phyloP scores from a whole-genome alignment of 2,113 vertebrate species.

The Merops nubicus region DNA sequence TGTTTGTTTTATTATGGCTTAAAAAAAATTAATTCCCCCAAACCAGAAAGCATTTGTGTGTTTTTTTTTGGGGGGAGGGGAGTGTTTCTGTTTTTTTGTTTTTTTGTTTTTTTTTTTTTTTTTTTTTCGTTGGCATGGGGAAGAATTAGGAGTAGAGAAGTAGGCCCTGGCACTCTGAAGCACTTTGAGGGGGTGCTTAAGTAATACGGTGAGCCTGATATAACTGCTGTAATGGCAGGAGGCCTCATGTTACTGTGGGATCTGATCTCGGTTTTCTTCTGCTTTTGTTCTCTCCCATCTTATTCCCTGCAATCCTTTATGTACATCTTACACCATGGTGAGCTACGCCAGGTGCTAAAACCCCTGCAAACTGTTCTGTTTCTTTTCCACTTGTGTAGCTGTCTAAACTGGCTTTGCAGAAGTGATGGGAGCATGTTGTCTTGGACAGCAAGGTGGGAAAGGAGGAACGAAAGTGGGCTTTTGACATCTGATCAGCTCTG shows the following conservation, averaged over 20 bases:
- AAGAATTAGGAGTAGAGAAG: not conserved
- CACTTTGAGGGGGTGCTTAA: not conserved
- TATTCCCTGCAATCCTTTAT: not conserved
- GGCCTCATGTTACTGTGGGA: not conserved
- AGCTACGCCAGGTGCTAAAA: not conserved
- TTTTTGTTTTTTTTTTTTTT: not conserved
- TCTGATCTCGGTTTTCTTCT: not conserved
- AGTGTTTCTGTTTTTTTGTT: no score
- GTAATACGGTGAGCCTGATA: not conserved
- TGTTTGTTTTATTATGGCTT: not conserved
- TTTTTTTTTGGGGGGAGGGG: no score
- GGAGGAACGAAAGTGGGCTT: not conserved
- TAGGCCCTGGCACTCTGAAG: not conserved
- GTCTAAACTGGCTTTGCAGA: not conserved
- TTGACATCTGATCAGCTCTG: not conserved
- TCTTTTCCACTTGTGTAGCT: not conserved
- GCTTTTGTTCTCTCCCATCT: not conserved
- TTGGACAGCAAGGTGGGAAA: not conserved
- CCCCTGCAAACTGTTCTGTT: not conserved
- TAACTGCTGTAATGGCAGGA: not conserved
- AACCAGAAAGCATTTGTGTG: not conserved
- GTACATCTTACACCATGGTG: not conserved
- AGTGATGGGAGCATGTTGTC: not conserved
- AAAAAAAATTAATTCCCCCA: not conserved
- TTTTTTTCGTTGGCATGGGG: not conserved